phyloP scores from a whole-genome alignment of 2,113 vertebrate genomes.

The Pollachius pollachius region DNA sequence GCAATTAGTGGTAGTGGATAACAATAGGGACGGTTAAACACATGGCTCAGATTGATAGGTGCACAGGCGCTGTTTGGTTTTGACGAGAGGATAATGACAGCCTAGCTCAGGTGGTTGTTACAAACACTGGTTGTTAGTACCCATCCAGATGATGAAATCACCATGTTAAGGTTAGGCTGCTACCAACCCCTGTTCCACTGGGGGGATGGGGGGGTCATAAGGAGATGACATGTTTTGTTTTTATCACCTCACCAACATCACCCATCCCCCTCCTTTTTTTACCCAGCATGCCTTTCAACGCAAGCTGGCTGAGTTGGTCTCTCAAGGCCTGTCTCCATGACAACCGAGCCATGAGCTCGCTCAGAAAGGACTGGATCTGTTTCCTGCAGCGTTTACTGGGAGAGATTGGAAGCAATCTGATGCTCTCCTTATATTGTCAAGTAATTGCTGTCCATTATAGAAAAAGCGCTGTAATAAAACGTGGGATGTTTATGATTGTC shows the following conservation, averaged over 20 bases:
- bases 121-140: conserved; percentile 62
- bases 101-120: conserved; percentile 66
- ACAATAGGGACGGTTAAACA: conserved; percentile 66
- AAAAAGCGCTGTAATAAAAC: too few species aligned
- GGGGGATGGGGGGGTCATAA: conserved; percentile 8
- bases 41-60: conserved; percentile 63
- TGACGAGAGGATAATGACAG: conserved; percentile 57
- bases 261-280: conserved; percentile 13
- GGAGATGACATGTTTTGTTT: conserved; percentile 63
- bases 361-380: conserved; percentile 41
- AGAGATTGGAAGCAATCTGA: conserved; percentile 36
- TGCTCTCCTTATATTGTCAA: not conserved
- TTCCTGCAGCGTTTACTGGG: conserved; percentile 34
- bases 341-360: conserved; percentile 43
- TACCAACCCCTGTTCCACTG: conserved; percentile 40
- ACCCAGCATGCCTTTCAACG: conserved; percentile 57
- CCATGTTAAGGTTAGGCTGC: conserved; percentile 50
- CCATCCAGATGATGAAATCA: conserved; percentile 67
- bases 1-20: conserved; percentile 56
- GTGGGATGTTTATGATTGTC: too few species aligned
- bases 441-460: too few species aligned
- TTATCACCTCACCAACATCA: conserved; percentile 26
- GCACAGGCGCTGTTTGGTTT: conserved; percentile 51
- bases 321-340: conserved; percentile 63
- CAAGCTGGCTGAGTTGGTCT: conserved; percentile 57